Base-by-base conservation (phyloP, 2,888 invertebrate species). In the Octonoba sinensis region DNA sequence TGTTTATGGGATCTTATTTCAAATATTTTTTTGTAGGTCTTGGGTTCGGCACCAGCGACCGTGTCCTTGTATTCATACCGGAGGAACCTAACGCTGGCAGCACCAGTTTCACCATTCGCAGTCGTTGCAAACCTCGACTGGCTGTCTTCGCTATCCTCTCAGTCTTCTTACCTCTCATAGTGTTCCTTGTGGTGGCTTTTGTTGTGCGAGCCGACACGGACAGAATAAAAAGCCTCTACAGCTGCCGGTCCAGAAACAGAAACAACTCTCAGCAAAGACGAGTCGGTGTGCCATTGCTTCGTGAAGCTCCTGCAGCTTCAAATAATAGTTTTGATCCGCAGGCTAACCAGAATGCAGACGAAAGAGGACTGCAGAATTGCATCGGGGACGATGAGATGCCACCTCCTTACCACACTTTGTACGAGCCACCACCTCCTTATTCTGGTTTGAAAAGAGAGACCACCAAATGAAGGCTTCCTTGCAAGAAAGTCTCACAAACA, bases 121-220 rank as follows among this genome's bases (percentile, higher is more conserved):
- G 74, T n/a, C 74, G 75, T 18, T 82, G 81, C 59, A 70, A 70
- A n/a, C 75, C 75, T 3, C 60, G 81, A 1, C 70, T 75, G 2
- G 74, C 81, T 27, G 70, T 82, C 16, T 82, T 82, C 46, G 75
- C 81, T 54, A 59, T 82, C 8, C 16, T 82, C 1, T 82, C 75
- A 1, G 75, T 82, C 56, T 70, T 82, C 70, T 56, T 82, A 24
- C 81, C 81, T 0, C 59, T 82, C 24, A 56, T 75, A 8, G 27
- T 82, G n/a, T 82, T 82, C 51, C n/a, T 82, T 11, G 57, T 36
- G 4, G 75, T 75, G 36, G 75, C 75, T 0, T 82, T 75, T 22
- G 69, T 82, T 20, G 74, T 82, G 22, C 54, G 81, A 8, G 70
- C 81, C 2, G 74, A 75, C 59, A 47, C 59, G 3, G 65, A 74